phyloP scores from a whole-genome alignment of 2,113 vertebrate genomes.

The Peromyscus californicus region DNA sequence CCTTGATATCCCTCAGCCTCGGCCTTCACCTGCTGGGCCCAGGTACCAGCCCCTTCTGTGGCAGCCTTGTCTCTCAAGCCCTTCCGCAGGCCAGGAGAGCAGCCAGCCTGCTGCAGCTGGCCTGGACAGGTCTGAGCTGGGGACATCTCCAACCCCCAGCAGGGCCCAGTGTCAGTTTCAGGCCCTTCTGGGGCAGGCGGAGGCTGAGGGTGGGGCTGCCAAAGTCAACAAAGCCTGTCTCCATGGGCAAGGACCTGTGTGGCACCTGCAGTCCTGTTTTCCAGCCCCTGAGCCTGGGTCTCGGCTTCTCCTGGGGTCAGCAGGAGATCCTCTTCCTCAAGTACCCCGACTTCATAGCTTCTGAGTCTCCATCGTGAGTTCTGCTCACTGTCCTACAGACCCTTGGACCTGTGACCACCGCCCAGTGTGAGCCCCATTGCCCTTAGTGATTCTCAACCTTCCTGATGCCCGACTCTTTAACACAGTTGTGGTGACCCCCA shows the following conservation, averaged over 20 bases:
- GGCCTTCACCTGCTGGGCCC: not conserved
- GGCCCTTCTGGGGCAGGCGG: slow-evolving; percentile 61
- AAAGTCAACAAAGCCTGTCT: slow-evolving; percentile 77
- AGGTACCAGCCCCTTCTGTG: too few species aligned
- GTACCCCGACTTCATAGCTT: not conserved
- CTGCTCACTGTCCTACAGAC: too few species aligned
- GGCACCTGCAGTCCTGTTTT: slow-evolving; percentile 69
- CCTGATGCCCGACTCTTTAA: not conserved
- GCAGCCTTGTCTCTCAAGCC: too few species aligned
- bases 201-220: slow-evolving; percentile 57
- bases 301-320: slow-evolving; percentile 55
- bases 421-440: not conserved
- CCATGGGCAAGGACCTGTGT: slow-evolving; percentile 64
- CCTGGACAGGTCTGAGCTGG: slow-evolving; percentile 46
- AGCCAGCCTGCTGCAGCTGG: slow-evolving; percentile 25
- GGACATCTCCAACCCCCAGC: slow-evolving; percentile 66
- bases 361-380: fast-evolving
- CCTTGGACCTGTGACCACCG: not conserved
- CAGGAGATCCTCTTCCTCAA: not conserved
- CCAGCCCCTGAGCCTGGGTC: slow-evolving; percentile 15
- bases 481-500: not conserved
- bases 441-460: not conserved
- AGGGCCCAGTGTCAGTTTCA: slow-evolving; percentile 71
- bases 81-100: not conserved
- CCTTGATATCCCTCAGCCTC: not conserved